These are phyloP conservation scores for Microctenopoma steveboyesi DNA, from an alignment of 2,797 vertebrate species.

Conservation along the genomic window DNA sequence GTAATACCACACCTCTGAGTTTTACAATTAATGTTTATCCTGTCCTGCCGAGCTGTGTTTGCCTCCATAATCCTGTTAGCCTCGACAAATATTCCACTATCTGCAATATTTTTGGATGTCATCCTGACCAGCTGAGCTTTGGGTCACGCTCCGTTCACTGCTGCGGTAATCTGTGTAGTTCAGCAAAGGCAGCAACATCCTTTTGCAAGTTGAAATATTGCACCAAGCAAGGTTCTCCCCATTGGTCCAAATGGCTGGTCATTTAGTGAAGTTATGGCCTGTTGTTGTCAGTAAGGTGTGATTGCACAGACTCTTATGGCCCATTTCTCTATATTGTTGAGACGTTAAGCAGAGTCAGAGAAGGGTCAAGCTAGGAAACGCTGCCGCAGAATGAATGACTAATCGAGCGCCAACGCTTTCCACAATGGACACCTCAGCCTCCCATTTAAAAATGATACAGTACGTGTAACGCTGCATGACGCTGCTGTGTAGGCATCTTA, in stretches of 20 bases:
- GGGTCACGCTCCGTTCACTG: conserved; percentile 37
- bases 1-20: conserved; percentile 40
- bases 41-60: conserved; percentile 50
- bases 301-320: conserved; percentile 68
- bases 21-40: conserved; percentile 68
- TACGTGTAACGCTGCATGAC: conserved; percentile 26
- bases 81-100: conserved; percentile 69
- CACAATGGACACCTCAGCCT: conserved; percentile 47
- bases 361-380: conserved; percentile 66
- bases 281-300: conserved; percentile 71
- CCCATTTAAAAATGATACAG: conserved; percentile 35
- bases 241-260: conserved; percentile 55
- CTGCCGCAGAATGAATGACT: conserved; percentile 41
- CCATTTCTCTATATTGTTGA: conserved; percentile 69
- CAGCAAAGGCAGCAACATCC: conserved; percentile 30
- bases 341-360: conserved; percentile 74
- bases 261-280: conserved; percentile 69
- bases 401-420: conserved; percentile 37
- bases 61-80: conserved; percentile 71
- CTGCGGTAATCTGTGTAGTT: conserved; percentile 38
- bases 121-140: conserved; percentile 43
- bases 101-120: conserved; percentile 51
- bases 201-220: conserved; percentile 55
- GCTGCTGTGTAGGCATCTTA: conserved; percentile 2
- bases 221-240: conserved; percentile 40